phyloP scores from a whole-genome alignment of 2,888 invertebrate species.

The Drosophila nr. medialis region DNA sequence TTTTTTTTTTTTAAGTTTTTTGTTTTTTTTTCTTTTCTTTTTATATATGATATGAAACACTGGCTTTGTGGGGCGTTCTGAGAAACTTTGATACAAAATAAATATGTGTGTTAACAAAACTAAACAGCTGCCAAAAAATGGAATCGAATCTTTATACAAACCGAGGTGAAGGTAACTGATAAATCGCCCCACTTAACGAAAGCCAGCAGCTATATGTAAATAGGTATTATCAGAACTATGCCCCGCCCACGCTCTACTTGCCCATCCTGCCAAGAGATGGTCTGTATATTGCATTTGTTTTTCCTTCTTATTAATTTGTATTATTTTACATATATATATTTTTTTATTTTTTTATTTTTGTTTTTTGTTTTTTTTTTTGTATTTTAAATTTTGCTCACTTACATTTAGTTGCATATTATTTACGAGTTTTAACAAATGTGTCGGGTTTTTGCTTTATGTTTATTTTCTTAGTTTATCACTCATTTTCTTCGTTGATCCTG shows the following conservation, averaged over 20 bases:
- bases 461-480: constrained; percentile 78
- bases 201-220: constrained; percentile 15
- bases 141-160: constrained; percentile 30
- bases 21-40: constrained; percentile 43
- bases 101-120: not conserved
- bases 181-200: constrained; percentile 5
- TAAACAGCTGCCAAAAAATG: constrained; percentile 1
- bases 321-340: not conserved
- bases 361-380: not conserved
- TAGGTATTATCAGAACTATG: constrained; percentile 7
- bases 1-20: constrained; percentile 41
- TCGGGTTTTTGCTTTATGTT: constrained; percentile 16
- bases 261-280: constrained; percentile 30
- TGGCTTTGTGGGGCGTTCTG: constrained; percentile 29
- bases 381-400: constrained; percentile 28
- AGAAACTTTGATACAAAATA: constrained; percentile 1
- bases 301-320: not conserved
- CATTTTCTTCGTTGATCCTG: constrained; percentile 84
- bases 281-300: constrained; percentile 62
- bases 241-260: constrained; percentile 5
- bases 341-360: not conserved
- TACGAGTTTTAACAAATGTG: constrained; percentile 50
- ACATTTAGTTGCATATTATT: constrained; percentile 31
- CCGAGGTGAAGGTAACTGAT: constrained; percentile 1
- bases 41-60: constrained; percentile 66